A percentile compares a stretch with the other conserved stretches of the same genome.
Evolutionary conservation across 2,797 vertebrate genomes (phyloP).

Genomic region (Aplochiton taeniatus): DNA sequence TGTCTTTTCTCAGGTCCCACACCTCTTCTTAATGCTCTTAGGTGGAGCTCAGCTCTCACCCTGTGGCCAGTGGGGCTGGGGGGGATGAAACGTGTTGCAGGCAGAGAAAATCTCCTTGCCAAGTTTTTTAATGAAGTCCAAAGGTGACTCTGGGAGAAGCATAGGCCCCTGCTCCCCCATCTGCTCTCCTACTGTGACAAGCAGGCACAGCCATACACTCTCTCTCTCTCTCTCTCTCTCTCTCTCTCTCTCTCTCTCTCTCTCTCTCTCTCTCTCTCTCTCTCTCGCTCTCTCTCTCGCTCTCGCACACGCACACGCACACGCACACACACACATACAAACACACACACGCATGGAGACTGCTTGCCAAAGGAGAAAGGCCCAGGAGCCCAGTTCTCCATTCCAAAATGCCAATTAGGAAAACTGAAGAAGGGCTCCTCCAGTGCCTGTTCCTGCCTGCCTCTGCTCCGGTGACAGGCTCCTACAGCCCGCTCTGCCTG

Average conservation of each 20-base stretch:
- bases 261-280: neutral
- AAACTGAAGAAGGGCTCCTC: conserved; percentile 26
- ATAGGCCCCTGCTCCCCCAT: conserved; percentile 3
- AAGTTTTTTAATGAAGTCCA: conserved; percentile 52
- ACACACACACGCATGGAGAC: neutral
- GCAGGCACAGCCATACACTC: conserved; percentile 16
- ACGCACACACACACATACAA: neutral
- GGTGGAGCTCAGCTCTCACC: conserved; percentile 35
- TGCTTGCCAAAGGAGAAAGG: conserved; percentile 21
- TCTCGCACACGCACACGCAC: neutral
- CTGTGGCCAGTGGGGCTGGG: conserved; percentile 38
- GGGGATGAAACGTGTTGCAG: conserved; percentile 23
- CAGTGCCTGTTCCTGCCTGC: conserved; percentile 1
- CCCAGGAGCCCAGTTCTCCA: conserved; percentile 30
- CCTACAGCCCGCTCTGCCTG: conserved; percentile 47
- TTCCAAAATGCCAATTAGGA: conserved; percentile 36
- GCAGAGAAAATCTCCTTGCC: conserved; percentile 28
- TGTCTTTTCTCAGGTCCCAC: conserved; percentile 21
- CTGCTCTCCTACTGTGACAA: conserved; percentile 13
- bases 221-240: conserved; percentile 11
- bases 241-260: neutral
- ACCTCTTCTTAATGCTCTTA: conserved; percentile 41
- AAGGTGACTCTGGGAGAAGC: conserved; percentile 36
- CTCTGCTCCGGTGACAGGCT: conserved; percentile 52
- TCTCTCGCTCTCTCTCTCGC: neutral